Evolutionary conservation across 2,113 vertebrate species (phyloP).

Genomic region (Merops nubicus): DNA sequence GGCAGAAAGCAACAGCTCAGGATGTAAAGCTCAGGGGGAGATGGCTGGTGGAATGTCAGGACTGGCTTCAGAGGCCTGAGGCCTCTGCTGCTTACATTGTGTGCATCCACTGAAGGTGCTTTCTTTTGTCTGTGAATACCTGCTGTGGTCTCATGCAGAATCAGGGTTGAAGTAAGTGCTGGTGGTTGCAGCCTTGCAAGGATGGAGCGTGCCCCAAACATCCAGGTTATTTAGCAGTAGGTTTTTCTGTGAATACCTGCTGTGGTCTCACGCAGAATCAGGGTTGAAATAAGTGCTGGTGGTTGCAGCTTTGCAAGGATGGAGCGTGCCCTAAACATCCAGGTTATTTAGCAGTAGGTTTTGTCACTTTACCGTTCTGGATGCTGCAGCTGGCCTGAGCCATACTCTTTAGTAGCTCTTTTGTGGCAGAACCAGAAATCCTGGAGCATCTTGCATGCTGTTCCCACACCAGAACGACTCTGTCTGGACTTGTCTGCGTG

Average conservation of each 20-base stretch:
- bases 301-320: not conserved
- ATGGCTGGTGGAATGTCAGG: not conserved
- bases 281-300: not conserved
- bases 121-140: not conserved
- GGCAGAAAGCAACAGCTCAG: not conserved
- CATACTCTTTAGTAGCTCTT: not conserved
- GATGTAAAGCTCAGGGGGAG: not conserved
- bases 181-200: not conserved
- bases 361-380: not conserved
- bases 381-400: not conserved
- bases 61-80: not conserved
- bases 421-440: not conserved
- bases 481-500: not conserved
- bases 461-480: not conserved
- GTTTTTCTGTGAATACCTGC: not conserved
- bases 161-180: not conserved
- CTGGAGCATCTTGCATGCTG: fast-evolving
- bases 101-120: fast-evolving
- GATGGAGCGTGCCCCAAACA: not conserved
- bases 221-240: not conserved
- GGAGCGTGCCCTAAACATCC: not conserved
- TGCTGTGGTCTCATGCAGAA: not conserved
- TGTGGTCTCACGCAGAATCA: not conserved
- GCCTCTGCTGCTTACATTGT: not conserved
- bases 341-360: not conserved